These are phyloP conservation scores for Petrolisthes manimaculis DNA, from an alignment of 2,888 invertebrate species.

Conservation along the genomic window DNA sequence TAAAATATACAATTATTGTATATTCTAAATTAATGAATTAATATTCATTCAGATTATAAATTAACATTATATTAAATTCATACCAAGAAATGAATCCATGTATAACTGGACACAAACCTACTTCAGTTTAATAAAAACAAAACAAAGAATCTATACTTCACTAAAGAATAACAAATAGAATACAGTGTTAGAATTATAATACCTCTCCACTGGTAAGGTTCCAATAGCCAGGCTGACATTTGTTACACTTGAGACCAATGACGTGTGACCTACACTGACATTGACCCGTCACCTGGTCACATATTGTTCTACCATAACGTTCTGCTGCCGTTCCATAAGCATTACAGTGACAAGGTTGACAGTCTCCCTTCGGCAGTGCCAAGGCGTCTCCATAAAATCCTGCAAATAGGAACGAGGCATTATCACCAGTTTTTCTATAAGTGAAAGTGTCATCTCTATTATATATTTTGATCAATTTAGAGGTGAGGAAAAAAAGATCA, in stretches of 20 bases:
- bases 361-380: slow-evolving; percentile 79
- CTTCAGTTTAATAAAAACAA: no score
- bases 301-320: slow-evolving; percentile 71
- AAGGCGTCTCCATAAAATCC: slow-evolving; percentile 95
- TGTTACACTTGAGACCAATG: slow-evolving; percentile 82
- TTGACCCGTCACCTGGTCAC: slow-evolving; percentile 81
- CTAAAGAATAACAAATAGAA: neutral
- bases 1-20: no score
- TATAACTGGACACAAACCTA: no score
- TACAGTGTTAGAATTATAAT: slow-evolving; percentile 36
- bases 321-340: slow-evolving; percentile 63
- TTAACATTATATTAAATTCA: no score
- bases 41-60: no score
- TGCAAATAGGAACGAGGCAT: slow-evolving; percentile 67
- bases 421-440: no score
- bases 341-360: slow-evolving; percentile 66
- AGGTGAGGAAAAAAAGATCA: no score
- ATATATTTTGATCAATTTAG: no score
- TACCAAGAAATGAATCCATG: no score
- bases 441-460: no score
- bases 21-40: no score
- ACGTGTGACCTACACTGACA: slow-evolving; percentile 85
- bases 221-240: slow-evolving; percentile 86
- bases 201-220: slow-evolving; percentile 83
- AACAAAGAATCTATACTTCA: no score